phyloP scores from a whole-genome alignment of 2,113 vertebrate genomes.

The Cebidichthys violaceus region DNA sequence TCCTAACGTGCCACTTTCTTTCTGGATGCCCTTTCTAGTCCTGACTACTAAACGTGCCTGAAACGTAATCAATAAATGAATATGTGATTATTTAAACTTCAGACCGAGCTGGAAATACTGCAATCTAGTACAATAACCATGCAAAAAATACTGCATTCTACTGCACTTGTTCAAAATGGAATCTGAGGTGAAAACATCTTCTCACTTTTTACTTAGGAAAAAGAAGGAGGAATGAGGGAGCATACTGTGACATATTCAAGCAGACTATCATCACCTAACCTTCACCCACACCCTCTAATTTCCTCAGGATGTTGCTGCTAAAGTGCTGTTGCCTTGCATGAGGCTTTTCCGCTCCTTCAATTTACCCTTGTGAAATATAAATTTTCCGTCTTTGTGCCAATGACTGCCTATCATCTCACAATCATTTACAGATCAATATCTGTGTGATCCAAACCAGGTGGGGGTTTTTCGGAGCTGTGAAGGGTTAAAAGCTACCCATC shows the following conservation, averaged over 20 bases:
- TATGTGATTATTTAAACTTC: neutral
- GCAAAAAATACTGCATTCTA: neutral
- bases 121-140: neutral
- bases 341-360: conserved; percentile 3
- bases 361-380: conserved; percentile 55
- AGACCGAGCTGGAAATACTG: neutral
- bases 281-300: conserved; percentile 28
- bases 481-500: conserved; percentile 49
- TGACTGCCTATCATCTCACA: conserved; percentile 32
- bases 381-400: conserved; percentile 36
- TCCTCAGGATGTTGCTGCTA: conserved; percentile 11
- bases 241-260: neutral
- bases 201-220: neutral
- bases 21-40: conserved; percentile 8
- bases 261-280: conserved; percentile 7
- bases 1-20: neutral
- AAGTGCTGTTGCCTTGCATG: conserved; percentile 1
- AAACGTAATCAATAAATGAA: conserved; percentile 19
- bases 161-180: neutral
- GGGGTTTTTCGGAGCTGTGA: conserved; percentile 1
- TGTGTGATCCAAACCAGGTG: conserved; percentile 29
- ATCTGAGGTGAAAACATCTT: neutral
- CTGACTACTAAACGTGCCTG: neutral
- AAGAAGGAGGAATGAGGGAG: neutral
- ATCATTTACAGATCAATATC: conserved; percentile 48